Evolutionary conservation across 2,113 vertebrate species (phyloP), one percentile per base, ranked within the genome.

Genomic region (Oncorhynchus keta): DNA sequence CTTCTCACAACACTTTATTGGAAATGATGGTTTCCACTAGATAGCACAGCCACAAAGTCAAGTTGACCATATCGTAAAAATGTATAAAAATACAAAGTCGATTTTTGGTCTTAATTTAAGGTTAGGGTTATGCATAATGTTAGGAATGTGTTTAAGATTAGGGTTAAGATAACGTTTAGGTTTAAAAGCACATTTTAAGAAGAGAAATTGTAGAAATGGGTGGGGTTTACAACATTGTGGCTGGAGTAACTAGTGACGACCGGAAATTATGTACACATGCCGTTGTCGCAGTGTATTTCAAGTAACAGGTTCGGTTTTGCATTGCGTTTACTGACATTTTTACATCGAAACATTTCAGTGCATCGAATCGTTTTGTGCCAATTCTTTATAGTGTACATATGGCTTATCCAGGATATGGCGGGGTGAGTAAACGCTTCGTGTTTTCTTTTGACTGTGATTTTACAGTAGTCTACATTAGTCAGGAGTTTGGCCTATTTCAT

Each of bases 351-450:
- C 20, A 30, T 9, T 48, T 45, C 9, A 13, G 4, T 32, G 2
- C 18, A 57, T 13, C 49, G 45, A 67, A 12, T 35, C 7, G 65
- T 78, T 18, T 48, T 28, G 1, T 77, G 3, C 30, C 4, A 65
- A 0, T 51, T 65, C 4, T 4, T 4, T 14, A 2, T 0, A 0
- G 65, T 64, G 45, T 13, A 5, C 1, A 35, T 62, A 92, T 92
- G 91, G 90, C 91, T 51, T 92, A 88, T 84, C 89, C 89, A 20
- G 89, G 89, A 67, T 91, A 90, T 81, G 88, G 90, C 5, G 91
- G 83, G 86, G 91, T 92, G 84, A 91, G 91, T 91, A 57, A 24
- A 39, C 30, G 59, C n/a, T 61, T 61, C 6, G 59, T 62, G 59
- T 62, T n/a, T 16, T 9, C n/a, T 20, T 57, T 20, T 57, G 51